These are phyloP conservation scores for Drosophila borealis DNA, from an alignment of 2,888 invertebrate genomes.

Conservation along the genomic window DNA sequence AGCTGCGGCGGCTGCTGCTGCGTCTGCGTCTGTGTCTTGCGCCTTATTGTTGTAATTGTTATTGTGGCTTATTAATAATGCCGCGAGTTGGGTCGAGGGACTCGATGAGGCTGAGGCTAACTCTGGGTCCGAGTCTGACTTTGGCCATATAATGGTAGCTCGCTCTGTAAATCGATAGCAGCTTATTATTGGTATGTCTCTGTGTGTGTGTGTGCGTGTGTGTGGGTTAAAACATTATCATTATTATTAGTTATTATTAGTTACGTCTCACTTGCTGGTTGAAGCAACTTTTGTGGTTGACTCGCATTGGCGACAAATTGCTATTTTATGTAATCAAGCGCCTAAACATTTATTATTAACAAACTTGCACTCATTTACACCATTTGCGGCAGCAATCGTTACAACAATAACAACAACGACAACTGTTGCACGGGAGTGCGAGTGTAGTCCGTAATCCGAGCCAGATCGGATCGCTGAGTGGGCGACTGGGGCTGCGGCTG, in stretches of 20 bases:
- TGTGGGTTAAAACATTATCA: constrained; percentile 36
- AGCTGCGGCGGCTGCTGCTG: constrained; percentile 19
- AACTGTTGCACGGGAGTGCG: background rate
- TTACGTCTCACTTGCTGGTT: constrained; percentile 60
- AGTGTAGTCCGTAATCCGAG: constrained; percentile 43
- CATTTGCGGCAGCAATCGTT: constrained; percentile 55
- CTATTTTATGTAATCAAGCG: constrained; percentile 77
- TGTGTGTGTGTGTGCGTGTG: background rate
- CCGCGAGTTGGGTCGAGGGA: constrained; percentile 15
- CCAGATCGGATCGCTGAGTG: constrained; percentile 44
- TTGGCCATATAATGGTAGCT: constrained; percentile 55
- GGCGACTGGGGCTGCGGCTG: constrained; percentile 51
- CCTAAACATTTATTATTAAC: constrained; percentile 80
- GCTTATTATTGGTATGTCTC: constrained; percentile 63
- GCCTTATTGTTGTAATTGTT: constrained; percentile 77
- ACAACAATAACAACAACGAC: background rate
- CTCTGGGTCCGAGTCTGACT: constrained; percentile 8
- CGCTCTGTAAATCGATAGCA: constrained; percentile 71
- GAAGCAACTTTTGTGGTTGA: constrained; percentile 62
- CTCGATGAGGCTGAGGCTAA: constrained; percentile 5
- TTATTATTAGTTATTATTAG: constrained; percentile 53
- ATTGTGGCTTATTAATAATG: constrained; percentile 75
- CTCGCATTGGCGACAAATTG: constrained; percentile 58
- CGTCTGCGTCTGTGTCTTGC: constrained; percentile 6
- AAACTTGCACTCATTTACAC: constrained; percentile 75